A percentile compares a stretch with the other conserved stretches of the same genome.
Conservation (phyloP, 2,888 invertebrate species). For the Megamerina dolium region DNA sequence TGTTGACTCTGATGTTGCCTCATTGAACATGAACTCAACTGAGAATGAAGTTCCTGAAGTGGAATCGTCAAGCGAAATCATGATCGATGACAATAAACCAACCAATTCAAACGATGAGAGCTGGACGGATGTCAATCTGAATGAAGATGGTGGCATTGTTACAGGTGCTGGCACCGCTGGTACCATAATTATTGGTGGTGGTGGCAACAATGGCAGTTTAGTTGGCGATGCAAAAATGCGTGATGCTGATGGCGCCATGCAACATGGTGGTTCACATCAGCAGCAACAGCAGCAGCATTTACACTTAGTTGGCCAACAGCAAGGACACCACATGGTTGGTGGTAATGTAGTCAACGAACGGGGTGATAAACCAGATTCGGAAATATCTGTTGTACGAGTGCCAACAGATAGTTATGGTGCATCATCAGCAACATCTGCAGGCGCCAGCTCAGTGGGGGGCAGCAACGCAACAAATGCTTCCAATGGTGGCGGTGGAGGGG, state of each 20-base stretch:
- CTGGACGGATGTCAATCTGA: constrained; percentile 89
- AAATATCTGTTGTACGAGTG: constrained; percentile 67
- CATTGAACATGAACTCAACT: constrained; percentile 65
- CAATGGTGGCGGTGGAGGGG: constrained; percentile 26
- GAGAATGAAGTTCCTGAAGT: constrained; percentile 67
- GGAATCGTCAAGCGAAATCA: constrained; percentile 63
- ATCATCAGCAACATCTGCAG: constrained; percentile 17
- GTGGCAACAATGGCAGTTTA: constrained; percentile 13
- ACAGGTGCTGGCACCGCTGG: constrained; percentile 25
- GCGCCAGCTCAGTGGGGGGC: constrained; percentile 13
- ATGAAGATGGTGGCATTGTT: constrained; percentile 63
- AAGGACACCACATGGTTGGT: constrained; percentile 58
- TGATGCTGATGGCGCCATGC: constrained; percentile 19
- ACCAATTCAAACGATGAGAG: constrained; percentile 73
- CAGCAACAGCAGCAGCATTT: constrained; percentile 21
- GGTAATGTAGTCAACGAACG: constrained; percentile 52
- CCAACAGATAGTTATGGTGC: constrained; percentile 52
- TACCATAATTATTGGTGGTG: constrained; percentile 22
- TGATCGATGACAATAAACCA: constrained; percentile 66
- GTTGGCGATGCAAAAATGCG: constrained; percentile 20
- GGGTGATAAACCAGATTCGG: constrained; percentile 64
- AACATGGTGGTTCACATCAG: constrained; percentile 16
- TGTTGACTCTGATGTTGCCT: constrained; percentile 76
- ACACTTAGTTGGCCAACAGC: constrained; percentile 59
- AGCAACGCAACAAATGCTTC: constrained; percentile 39